These are phyloP conservation scores for Morpho helenor DNA, from an alignment of 2,888 invertebrate species.

Conservation along the genomic window DNA sequence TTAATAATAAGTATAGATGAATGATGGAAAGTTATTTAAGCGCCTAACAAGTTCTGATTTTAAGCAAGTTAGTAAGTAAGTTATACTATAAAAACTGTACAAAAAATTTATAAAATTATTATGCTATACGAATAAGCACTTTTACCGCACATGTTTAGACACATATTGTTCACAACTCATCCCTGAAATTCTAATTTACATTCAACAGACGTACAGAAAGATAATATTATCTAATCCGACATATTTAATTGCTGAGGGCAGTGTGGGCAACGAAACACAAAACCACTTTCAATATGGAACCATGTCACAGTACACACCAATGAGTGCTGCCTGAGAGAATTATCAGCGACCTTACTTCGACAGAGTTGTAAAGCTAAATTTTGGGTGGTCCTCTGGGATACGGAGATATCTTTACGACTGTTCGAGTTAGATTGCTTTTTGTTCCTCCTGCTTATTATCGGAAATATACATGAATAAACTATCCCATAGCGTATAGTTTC, in stretches of 20 bases:
- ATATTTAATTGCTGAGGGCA: slow-evolving; percentile 36
- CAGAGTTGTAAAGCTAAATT: slow-evolving; percentile 58
- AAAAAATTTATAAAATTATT: too few species aligned
- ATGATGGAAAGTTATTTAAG: too few species aligned
- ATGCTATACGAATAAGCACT: too few species aligned
- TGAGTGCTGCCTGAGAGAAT: slow-evolving; percentile 30
- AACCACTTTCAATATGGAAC: slow-evolving; percentile 22
- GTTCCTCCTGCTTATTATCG: slow-evolving; percentile 56
- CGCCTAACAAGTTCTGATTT: too few species aligned
- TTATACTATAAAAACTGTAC: too few species aligned
- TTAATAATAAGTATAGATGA: too few species aligned
- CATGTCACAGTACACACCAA: not conserved
- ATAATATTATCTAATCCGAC: slow-evolving; percentile 32
- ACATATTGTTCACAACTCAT: not conserved
- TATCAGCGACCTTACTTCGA: slow-evolving; percentile 42
- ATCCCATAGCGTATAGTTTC: not conserved
- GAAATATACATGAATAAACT: slow-evolving; percentile 35
- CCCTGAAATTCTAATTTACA: not conserved
- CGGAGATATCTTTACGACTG: slow-evolving; percentile 66
- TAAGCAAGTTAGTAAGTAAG: too few species aligned
- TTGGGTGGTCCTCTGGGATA: slow-evolving; percentile 46
- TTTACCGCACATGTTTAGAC: too few species aligned
- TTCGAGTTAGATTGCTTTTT: slow-evolving; percentile 71
- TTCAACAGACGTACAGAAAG: slow-evolving; percentile 10
- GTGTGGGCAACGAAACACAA: slow-evolving; percentile 14